Conservation (phyloP, 92 coral and sea anemone species). For the Plumapathes pennacea region DNA sequence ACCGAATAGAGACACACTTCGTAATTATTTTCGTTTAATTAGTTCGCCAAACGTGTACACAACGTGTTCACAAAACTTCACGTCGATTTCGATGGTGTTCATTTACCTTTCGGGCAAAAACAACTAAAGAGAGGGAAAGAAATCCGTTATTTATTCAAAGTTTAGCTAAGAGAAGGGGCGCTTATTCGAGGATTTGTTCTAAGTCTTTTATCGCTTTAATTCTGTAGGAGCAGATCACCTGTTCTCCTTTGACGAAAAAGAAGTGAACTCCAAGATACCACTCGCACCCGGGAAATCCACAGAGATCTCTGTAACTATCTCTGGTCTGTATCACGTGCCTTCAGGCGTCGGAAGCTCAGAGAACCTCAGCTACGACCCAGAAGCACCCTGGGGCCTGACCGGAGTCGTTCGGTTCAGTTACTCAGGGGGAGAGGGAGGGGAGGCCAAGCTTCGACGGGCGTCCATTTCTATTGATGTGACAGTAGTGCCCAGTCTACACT, state of each 20-base stretch:
- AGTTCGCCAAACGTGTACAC: too few species aligned
- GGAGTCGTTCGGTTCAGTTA: slow-evolving; percentile 78
- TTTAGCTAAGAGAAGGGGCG: too few species aligned
- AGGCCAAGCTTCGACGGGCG: slow-evolving; percentile 55
- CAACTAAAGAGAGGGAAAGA: too few species aligned
- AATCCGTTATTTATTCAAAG: too few species aligned
- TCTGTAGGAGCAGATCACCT: slow-evolving; percentile 75
- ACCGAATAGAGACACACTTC: too few species aligned
- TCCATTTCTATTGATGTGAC: slow-evolving; percentile 84
- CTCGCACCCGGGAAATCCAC: slow-evolving; percentile 63
- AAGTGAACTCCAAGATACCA: slow-evolving; percentile 73
- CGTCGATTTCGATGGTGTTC: too few species aligned
- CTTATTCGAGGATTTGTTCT: too few species aligned
- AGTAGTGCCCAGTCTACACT: slow-evolving; percentile 74
- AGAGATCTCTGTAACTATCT: slow-evolving; percentile 72
- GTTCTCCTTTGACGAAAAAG: slow-evolving; percentile 72
- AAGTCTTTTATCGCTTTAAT: too few species aligned
- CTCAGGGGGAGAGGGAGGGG: slow-evolving; percentile 46
- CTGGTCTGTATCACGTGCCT: slow-evolving; percentile 70
- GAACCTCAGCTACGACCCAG: slow-evolving; percentile 69
- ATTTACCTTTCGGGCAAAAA: too few species aligned
- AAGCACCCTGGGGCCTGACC: slow-evolving; percentile 86
- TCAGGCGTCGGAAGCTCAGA: slow-evolving; percentile 62
- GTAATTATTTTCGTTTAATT: too few species aligned
- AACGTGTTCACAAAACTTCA: too few species aligned